Percentiles rank a stretch among this genome's conserved stretches.
Evolutionary conservation across 1,140 invertebrate species (phyloP).

Genomic region (Aphis gossypii): DNA sequence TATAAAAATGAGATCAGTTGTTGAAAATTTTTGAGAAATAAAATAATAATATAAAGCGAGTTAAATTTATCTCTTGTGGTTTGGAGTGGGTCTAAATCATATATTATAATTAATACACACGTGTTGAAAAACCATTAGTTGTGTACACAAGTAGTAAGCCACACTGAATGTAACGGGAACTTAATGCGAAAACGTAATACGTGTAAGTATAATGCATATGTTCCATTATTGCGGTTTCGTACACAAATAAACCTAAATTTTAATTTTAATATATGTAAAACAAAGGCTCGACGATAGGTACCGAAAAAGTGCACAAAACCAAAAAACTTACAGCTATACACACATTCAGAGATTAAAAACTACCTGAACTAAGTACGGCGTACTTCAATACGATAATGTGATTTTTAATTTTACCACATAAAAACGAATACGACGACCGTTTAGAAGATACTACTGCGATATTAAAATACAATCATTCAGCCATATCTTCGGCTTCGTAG

Average conservation of each 20-base stretch:
- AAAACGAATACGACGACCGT: neutral
- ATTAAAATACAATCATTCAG: neutral
- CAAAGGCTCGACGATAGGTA: neutral
- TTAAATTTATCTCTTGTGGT: neutral
- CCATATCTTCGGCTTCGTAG: neutral
- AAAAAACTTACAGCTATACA: neutral
- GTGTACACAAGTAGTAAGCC: neutral
- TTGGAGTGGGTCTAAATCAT: neutral
- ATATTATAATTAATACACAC: neutral
- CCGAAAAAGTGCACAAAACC: neutral
- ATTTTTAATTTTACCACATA: neutral
- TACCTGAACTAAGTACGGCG: neutral
- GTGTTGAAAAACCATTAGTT: neutral
- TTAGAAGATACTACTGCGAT: neutral
- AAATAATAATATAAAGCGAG: neutral
- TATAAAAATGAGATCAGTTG: neutral
- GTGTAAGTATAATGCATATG: neutral
- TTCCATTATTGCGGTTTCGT: neutral
- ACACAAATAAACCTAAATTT: neutral
- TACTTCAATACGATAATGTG: neutral
- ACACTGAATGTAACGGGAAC: neutral
- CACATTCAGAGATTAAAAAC: neutral
- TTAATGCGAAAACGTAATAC: neutral
- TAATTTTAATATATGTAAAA: neutral
- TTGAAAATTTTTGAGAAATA: neutral